Evolutionary conservation across 2,797 vertebrate genomes (phyloP).

Genomic region (Onychomys leucogaster): DNA sequence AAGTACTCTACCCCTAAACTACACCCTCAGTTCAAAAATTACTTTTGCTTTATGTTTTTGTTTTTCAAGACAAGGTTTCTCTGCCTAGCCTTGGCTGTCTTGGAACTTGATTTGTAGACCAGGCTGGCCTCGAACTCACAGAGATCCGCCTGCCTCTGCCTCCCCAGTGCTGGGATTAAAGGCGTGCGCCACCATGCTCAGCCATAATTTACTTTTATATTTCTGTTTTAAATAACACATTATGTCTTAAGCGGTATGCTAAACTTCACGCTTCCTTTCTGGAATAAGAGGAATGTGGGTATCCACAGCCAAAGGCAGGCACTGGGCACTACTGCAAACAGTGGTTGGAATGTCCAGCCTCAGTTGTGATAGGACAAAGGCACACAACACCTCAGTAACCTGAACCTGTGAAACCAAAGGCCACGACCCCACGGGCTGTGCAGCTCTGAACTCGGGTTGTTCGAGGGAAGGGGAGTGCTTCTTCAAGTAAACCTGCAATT

Average conservation of each 20-base stretch:
- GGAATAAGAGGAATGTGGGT: neutral
- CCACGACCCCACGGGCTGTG: neutral
- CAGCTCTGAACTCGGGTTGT: slow-evolving; percentile 64
- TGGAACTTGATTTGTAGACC: neutral
- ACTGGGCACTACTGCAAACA: neutral
- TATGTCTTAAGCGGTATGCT: neutral
- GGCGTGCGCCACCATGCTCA: neutral
- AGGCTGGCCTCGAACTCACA: neutral
- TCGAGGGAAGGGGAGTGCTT: slow-evolving; percentile 66
- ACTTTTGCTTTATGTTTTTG: neutral
- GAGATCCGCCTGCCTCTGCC: neutral
- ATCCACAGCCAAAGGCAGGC: neutral
- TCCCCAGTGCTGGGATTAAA: neutral
- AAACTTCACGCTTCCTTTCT: slow-evolving; percentile 13
- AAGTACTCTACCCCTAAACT: neutral
- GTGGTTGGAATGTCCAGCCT: neutral
- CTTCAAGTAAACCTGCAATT: slow-evolving; percentile 13
- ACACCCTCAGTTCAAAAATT: neutral
- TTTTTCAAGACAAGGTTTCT: neutral
- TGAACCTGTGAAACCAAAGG: neutral
- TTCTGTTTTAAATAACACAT: slow-evolving; percentile 37
- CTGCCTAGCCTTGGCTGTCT: neutral
- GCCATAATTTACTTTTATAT: neutral
- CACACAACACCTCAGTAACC: neutral
- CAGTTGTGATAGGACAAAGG: neutral